A percentile compares a stretch with the other conserved stretches of the same genome.
Conservation (phyloP, 37 sponge, comb jelly and placozoan species). For the Bolinopsis microptera region DNA sequence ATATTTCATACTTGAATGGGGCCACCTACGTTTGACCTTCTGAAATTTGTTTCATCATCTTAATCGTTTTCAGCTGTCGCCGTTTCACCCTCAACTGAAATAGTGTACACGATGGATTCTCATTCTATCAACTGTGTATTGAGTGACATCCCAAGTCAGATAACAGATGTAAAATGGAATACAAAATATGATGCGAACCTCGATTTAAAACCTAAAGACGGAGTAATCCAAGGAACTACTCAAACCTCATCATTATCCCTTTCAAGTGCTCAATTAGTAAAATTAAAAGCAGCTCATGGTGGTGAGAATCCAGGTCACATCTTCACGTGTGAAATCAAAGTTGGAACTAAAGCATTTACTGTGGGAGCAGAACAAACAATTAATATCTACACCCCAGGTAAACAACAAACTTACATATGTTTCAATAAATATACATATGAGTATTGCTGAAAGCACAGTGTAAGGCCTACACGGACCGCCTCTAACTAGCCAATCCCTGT, state of each 20-base stretch:
- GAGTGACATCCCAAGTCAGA: neutral
- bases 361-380: neutral
- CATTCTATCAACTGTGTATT: neutral
- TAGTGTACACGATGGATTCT: neutral
- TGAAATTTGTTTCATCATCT: too few relatives aligned
- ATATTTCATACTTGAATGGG: too few relatives aligned
- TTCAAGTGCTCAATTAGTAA: neutral
- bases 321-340: neutral
- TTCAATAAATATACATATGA: too few relatives aligned
- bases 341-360: neutral
- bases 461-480: too few relatives aligned
- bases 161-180: neutral
- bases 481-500: too few relatives aligned
- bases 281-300: neutral
- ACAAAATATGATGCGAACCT: neutral
- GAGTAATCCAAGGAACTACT: neutral
- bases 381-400: neutral
- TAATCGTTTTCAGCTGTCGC: neutral
- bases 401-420: too few relatives aligned
- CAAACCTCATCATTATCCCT: neutral
- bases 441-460: too few relatives aligned
- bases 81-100: neutral
- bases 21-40: too few relatives aligned
- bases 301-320: neutral
- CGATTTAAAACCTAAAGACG: neutral